Base-by-base conservation (phyloP, 2,113 vertebrate genomes). In the Engraulis encrasicolus region DNA sequence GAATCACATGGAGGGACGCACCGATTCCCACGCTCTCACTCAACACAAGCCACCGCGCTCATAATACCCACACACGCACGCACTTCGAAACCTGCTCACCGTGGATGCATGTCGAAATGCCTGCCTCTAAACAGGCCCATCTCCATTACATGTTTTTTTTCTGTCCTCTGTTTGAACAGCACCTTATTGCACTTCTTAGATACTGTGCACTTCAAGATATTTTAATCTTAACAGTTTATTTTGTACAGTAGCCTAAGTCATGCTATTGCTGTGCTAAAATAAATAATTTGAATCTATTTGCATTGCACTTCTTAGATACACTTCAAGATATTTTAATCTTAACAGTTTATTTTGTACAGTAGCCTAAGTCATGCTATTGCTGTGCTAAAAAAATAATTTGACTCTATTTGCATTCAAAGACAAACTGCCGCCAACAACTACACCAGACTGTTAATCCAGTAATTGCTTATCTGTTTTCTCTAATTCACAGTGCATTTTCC, bases 11-110 rank as follows among this genome's bases (percentile, higher is more conserved):
- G 11, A 74, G 27, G 14, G 66, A 31, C 31, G 23, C 66, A 15
- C 66, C 66, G 66, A 74, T 74, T 74, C 66, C 27, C 66, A 74
- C 27, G 66, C 66, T 74, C 66, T 74, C 66, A 74, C 66, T 74
- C 66, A 74, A 36, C 66, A 74, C 66, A 54, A 54, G 18, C 2
- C 14, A 17, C 52, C 2, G 52, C 14, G 19, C 52, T 54, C 52
- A 54, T 54, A 20, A 78, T 14, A 83, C n/a, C 17, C 40, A 20
- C 45, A 23, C 19, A 34, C 71, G 23, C 19, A 27, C 34, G 0
- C 17, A 49, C 34, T 15, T 17, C 2, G 5, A 17, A 15, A 74
- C 66, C 27, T 74, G 66, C 66, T 74, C 12, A 66, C 66, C 11
- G 14, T 31, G 15, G 27, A 17, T 17, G 27, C 66, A 74, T 74